Base-by-base conservation (phyloP, 2,797 vertebrate species). In the Anomalospiza imberbis region DNA sequence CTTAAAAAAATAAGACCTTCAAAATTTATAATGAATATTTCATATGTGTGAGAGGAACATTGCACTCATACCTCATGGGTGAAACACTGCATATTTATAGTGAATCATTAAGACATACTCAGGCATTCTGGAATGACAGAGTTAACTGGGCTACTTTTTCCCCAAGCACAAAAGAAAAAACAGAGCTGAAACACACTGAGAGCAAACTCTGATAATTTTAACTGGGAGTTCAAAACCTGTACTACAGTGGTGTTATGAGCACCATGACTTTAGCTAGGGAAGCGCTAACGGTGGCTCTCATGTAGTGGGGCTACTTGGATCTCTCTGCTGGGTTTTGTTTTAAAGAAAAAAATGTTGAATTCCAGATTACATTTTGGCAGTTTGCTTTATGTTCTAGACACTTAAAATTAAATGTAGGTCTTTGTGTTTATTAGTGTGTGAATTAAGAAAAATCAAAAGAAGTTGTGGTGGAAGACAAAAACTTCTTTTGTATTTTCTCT, bases 1-100 rank as follows among this genome's bases (percentile, higher is more conserved):
- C 45, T 89, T 65, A 42, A 71, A 83, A 32, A 80, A 45, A 40
- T 40, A 82, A 74, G 26, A 13, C 9, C 65, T 87, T 94, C 44
- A 66, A 95, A 94, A 89, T 8, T 36, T 62, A 17, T 36, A 57
- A 60, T 36, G 25, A 8, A 20, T 53, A 16, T 94, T 88, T 94
- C 54, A 65, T 62, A 34, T 12, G 14, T 70, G 29, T 62, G 32
- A 72, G 74, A 93, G 75, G 89, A 89, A 34, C 48, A 61, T 92
- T 67, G 42, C 32, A 57, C 9, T 87, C 32, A 36, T 0, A 0
- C 34, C 94, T 96, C 73, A 34, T 7, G 13, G 71, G 45, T 83
- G 50, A 94, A 94, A 88, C 75, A 34, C 28, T 71, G 26, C 22
- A 22, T 71, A n/a, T 96, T 93, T 94, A 22, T 55, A 88, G 60